Base-by-base conservation (phyloP, 2,797 vertebrate genomes). In the Echiichthys vipera region DNA sequence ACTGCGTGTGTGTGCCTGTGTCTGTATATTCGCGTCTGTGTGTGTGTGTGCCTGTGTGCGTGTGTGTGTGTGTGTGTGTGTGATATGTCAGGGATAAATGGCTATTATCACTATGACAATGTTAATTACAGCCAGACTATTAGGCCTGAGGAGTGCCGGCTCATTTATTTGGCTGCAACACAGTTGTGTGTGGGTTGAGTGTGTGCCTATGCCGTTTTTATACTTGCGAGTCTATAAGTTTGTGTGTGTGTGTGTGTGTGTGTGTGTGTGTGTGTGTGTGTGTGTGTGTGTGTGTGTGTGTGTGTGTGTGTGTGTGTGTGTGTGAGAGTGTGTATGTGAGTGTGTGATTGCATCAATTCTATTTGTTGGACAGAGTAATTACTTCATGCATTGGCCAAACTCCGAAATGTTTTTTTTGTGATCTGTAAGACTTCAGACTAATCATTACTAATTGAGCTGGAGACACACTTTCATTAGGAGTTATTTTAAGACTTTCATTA, bases 91-190 rank as follows among this genome's bases (percentile, higher is more conserved):
- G 85, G 91, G 88, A 93, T 93, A 93, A 96, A 95, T 94, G 95
- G 94, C 94, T 95, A 96, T 96, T 94, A 97, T 96, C 95, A 95
- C 92, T 92, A 90, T 95, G 96, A 96, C 96, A 94, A 94, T 94
- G 95, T 95, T 96, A 96, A 96, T 96, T 96, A 96, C 87, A 90
- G 93, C 94, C 92, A 91, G 92, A 93, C 95, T 95, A 96, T 96
- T 95, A 96, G 94, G 83, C 89, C 90, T 56, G 89, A 84, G 83
- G 82, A 91, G 83, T 79, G 78, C 68, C 58, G 82, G 78, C 84
- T 88, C 83, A 90, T 92, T 88, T 88, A 88, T 89, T 89, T 89
- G 86, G 74, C 71, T 67, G 64, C 55, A 80, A 36, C 37, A 65
- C 70, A 77, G 65, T 71, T 66, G 69, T 83, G 80, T 80, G 82